A percentile compares a stretch with the other conserved stretches of the same genome.
These are phyloP conservation scores for Anorthoa munda DNA, from an alignment of 2,888 invertebrate genomes.

Conservation along the genomic window DNA sequence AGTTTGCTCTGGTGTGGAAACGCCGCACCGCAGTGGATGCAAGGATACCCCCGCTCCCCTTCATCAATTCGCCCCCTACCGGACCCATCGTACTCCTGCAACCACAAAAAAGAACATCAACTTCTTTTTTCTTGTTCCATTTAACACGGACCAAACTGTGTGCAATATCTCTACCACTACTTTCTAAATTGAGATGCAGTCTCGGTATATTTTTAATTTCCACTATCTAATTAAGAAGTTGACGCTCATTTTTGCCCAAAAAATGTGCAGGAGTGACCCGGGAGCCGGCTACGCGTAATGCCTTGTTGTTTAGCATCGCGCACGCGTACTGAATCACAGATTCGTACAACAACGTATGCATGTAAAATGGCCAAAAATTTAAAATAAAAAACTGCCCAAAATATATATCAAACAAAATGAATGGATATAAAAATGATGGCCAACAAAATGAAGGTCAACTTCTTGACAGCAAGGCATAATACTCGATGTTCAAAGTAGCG, in stretches of 20 bases:
- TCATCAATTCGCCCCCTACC: slow-evolving; percentile 89
- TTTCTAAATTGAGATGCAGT: slow-evolving; percentile 90
- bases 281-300: slow-evolving; percentile 88
- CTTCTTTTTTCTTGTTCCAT: slow-evolving; percentile 94
- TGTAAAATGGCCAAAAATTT: slow-evolving; percentile 87
- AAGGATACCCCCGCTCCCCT: slow-evolving; percentile 92
- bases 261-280: slow-evolving; percentile 90
- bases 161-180: slow-evolving; percentile 90
- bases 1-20: slow-evolving; percentile 98
- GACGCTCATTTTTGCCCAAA: slow-evolving; percentile 96
- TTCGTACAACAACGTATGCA: slow-evolving; percentile 84
- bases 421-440: slow-evolving; percentile 95
- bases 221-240: slow-evolving; percentile 93
- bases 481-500: slow-evolving; percentile 88
- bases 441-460: slow-evolving; percentile 98
- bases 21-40: slow-evolving; percentile 97
- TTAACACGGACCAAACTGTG: slow-evolving; percentile 86
- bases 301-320: slow-evolving; percentile 88
- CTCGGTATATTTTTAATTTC: slow-evolving; percentile 84
- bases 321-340: slow-evolving; percentile 84
- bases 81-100: slow-evolving; percentile 97
- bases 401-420: slow-evolving; percentile 90
- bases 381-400: slow-evolving; percentile 87
- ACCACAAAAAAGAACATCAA: slow-evolving; percentile 96
- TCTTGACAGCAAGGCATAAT: slow-evolving; percentile 95